These are phyloP conservation scores for Chelon auratus DNA, from an alignment of 2,797 vertebrate genomes.

Conservation along the genomic window DNA sequence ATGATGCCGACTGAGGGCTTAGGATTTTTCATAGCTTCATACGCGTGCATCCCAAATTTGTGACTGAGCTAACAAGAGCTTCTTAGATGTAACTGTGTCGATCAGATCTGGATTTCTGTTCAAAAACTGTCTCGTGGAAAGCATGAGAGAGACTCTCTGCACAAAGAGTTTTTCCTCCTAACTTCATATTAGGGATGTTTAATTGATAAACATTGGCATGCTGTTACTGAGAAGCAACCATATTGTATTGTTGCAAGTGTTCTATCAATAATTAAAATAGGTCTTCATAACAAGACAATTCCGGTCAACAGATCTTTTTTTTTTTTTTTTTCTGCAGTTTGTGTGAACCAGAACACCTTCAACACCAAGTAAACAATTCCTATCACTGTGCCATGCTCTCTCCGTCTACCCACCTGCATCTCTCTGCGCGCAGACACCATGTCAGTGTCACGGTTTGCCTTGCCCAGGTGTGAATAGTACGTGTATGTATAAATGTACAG, in stretches of 20 bases:
- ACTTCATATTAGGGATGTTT: no score
- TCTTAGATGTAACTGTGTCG: conserved; percentile 39
- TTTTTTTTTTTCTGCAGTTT: not conserved
- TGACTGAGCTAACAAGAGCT: conserved; percentile 60
- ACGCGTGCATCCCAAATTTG: conserved; percentile 35
- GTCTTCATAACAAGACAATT: no score
- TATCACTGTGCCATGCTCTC: not conserved
- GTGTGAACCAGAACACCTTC: not conserved
- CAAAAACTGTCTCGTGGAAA: not conserved
- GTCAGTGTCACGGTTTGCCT: no score
- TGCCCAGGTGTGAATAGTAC: no score
- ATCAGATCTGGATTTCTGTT: conserved; percentile 26
- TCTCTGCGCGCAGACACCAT: no score
- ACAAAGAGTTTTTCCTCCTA: no score
- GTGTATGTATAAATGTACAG: no score
- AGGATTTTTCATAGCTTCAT: conserved; percentile 30
- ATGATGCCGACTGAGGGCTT: conserved; percentile 58
- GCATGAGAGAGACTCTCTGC: not conserved
- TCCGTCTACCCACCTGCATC: no score
- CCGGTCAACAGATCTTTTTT: no score
- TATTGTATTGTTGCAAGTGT: no score
- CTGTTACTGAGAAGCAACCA: not conserved
- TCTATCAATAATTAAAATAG: no score
- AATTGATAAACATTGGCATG: not conserved
- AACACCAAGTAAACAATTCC: not conserved